Base-by-base conservation (phyloP, 2,113 vertebrate species). In the Desmodus rotundus region DNA sequence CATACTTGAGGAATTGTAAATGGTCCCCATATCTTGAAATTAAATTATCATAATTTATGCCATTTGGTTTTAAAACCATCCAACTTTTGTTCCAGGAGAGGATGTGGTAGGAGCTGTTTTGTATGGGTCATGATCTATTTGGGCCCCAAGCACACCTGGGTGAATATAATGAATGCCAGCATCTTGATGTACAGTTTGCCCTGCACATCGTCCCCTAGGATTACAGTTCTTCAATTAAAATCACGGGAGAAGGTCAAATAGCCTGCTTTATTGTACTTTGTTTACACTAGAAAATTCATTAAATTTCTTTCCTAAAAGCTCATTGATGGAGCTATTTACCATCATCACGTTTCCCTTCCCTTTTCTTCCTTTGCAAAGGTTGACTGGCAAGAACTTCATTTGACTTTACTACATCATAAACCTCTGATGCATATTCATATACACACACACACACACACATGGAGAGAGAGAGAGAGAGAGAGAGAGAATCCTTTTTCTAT, bases 231-330 rank as follows among this genome's bases (percentile, higher is more conserved):
- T 73, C 54, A 82, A 43, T 22, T 70, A 47, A 90, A 93, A 90
- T 95, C 20, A 9, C 2, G 88, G 52, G 45, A 80, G 50, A 91
- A 93, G 24, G 68, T 93, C 61, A 87, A 87, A 94, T 16, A 92
- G 15, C 31, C 50, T 77, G 33, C 36, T 94, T 89, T 81, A 81
- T 67, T 90, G 28, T 54, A 67, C 28, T 74, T 72, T 86, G 85
- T 94, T 96, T 87, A 82, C 47, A 88, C 90, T 52, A 77, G 89
- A 90, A 91, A 91, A 82, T 76, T 83, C 63, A 70, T 88, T 95
- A 81, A 72, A 68, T 89, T 41, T 26, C 36, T 76, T 92, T 92
- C 54, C 68, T 77, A 87, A 89, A 92, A 76, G 26, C 43, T 87
- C 76, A 85, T 58, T 50, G 38, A 87, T 54, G 61, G 63, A 93